Evolutionary conservation across 2,797 vertebrate species (phyloP).

Genomic region (Cirrhinus molitorella): DNA sequence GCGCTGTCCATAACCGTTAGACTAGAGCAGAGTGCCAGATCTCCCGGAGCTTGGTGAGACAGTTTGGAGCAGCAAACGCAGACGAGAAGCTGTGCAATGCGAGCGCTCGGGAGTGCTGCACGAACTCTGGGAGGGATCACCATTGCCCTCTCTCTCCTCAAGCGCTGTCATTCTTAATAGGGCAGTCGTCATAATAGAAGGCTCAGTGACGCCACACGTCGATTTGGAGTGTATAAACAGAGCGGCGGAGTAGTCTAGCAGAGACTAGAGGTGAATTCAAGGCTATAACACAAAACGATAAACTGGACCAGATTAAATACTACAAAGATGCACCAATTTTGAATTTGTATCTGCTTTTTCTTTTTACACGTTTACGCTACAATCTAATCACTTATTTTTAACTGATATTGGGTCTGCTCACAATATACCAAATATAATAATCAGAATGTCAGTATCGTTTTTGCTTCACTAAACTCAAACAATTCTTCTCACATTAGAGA

Average conservation of each 20-base stretch:
- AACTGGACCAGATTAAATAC: neutral
- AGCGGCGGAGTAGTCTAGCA: slow-evolving; percentile 79
- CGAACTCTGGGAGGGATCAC: slow-evolving; percentile 97
- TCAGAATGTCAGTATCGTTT: neutral
- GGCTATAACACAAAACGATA: slow-evolving; percentile 22
- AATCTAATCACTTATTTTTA: neutral
- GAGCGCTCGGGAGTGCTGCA: slow-evolving; percentile 86
- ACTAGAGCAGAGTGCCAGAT: slow-evolving; percentile 24
- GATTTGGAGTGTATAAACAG: slow-evolving; percentile 93
- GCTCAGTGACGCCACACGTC: slow-evolving; percentile 95
- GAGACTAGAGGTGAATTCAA: slow-evolving; percentile 74
- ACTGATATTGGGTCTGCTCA: neutral
- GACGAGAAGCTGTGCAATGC: slow-evolving; percentile 85
- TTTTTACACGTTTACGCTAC: neutral
- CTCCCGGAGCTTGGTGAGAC: neutral
- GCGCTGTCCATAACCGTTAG: slow-evolving; percentile 88
- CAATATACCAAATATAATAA: neutral
- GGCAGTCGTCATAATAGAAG: slow-evolving; percentile 92
- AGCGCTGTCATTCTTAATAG: slow-evolving; percentile 97
- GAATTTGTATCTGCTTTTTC: no score
- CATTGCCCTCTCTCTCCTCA: slow-evolving; percentile 94
- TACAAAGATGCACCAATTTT: neutral
- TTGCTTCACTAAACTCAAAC: neutral
- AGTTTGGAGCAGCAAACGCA: slow-evolving; percentile 55
- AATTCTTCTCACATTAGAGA: neutral